Base-by-base conservation (phyloP, 1,140 invertebrate genomes). In the Aphidius gifuensis region DNA sequence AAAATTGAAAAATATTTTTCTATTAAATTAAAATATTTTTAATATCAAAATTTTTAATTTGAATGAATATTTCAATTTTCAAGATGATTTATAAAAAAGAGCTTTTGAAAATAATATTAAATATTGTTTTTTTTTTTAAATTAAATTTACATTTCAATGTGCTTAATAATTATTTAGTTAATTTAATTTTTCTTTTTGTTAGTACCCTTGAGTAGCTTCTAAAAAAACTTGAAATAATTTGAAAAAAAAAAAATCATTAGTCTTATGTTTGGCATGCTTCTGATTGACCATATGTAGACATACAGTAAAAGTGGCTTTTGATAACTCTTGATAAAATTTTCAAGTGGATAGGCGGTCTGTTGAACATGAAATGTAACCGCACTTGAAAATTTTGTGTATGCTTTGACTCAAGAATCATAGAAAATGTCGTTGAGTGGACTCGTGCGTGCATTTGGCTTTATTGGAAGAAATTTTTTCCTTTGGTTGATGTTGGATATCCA, bases 321-420 rank as follows among this genome's bases (percentile, higher is more conserved):
- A 5, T 40, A 9, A 40, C 53, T 55, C 39, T 58, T 58, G 45
- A 58, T 48, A 58, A 32, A 32, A 5, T 51, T 50, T 51, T 58
- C 46, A 51, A 50, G 55, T 62, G 23, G 43, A 50, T 59, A 59
- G 62, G 57, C 56, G 57, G 62, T 64, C 62, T 64, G 62, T 64
- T 59, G 62, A 45, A 54, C 47, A 44, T 58, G 11, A 42, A 64
- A 58, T 40, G 62, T 64, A 59, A 40, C 56, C 57, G 23, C 23
- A 57, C 48, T 56, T 42, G 40, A 44, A 23, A 21, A 38, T 5
- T 16, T 56, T 53, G 49, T 56, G 46, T 40, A 11, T 32, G 23
- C 23, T 32, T 43, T n/a, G 9, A 51, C 39, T 51, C 46, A 21
- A 49, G 48, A 50, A 60, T 49, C 47, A 55, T 55, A 21, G 53